These are phyloP conservation scores for Melieria crassipennis DNA, from an alignment of 2,888 invertebrate species.

Conservation along the genomic window DNA sequence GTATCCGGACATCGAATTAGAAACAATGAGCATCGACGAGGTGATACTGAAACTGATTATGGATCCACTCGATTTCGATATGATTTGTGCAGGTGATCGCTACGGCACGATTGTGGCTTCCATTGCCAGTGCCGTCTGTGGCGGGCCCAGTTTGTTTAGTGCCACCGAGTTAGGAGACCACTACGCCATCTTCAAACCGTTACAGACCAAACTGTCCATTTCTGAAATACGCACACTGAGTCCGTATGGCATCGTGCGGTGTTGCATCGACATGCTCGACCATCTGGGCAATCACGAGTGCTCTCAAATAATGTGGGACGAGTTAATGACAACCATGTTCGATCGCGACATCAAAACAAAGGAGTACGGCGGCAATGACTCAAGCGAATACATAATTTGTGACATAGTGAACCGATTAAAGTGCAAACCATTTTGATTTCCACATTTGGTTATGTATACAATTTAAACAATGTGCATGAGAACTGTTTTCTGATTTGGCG, in stretches of 20 bases:
- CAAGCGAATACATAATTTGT: conserved; percentile 28
- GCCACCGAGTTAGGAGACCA: conserved; percentile 50
- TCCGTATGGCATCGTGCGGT: conserved; percentile 29
- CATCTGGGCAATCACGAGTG: conserved; percentile 24
- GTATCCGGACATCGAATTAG: conserved; percentile 42
- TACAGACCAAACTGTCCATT: conserved; percentile 55
- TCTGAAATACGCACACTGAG: conserved; percentile 48
- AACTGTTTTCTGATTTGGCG: too few relatives aligned
- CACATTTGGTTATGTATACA: too few relatives aligned
- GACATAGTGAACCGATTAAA: conserved; percentile 29
- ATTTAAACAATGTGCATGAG: too few relatives aligned
- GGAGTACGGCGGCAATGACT: conserved; percentile 21
- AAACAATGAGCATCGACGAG: conserved; percentile 47
- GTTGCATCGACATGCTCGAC: conserved; percentile 27
- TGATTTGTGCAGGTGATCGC: conserved; percentile 52
- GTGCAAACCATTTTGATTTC: conserved; percentile 2
- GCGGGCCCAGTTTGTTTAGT: conserved; percentile 55
- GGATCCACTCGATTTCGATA: conserved; percentile 50
- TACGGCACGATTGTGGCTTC: conserved; percentile 55
- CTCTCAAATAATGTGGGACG: conserved; percentile 6
- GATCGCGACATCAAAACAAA: conserved; percentile 18
- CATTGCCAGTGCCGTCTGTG: conserved; percentile 52
- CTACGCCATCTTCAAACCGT: conserved; percentile 57
- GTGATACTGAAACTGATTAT: conserved; percentile 45
- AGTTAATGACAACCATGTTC: conserved; percentile 23